These are phyloP conservation scores for Trachelus stipa DNA, from an alignment of 2,888 invertebrate species.

Conservation along the genomic window DNA sequence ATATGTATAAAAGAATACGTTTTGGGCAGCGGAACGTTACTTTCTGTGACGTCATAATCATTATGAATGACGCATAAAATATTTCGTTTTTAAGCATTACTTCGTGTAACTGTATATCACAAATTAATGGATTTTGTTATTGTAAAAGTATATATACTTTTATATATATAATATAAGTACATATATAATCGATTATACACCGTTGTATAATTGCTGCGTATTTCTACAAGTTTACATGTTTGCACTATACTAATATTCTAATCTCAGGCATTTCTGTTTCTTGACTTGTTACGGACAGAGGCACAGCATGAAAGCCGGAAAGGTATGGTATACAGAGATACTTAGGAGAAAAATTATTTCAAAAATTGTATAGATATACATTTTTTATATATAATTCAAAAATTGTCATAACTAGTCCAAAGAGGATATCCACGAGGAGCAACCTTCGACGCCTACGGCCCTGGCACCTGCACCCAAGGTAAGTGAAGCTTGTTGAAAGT, in stretches of 20 bases:
- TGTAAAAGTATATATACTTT: background rate
- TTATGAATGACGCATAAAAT: too few relatives aligned
- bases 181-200: background rate
- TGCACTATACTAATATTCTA: background rate
- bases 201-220: too few relatives aligned
- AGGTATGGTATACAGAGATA: background rate
- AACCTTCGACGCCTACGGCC: conserved; percentile 55
- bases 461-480: conserved; percentile 57
- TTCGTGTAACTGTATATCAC: too few relatives aligned
- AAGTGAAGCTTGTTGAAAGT: conserved; percentile 17
- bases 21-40: too few relatives aligned
- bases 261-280: background rate
- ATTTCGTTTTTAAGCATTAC: too few relatives aligned
- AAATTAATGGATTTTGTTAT: background rate
- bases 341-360: background rate
- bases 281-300: background rate
- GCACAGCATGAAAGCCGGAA: background rate
- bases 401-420: conserved; percentile 41
- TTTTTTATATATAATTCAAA: background rate
- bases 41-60: too few relatives aligned
- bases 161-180: too few relatives aligned
- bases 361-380: background rate
- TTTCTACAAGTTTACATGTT: too few relatives aligned
- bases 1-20: too few relatives aligned
- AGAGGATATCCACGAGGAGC: conserved; percentile 53